phyloP scores from a whole-genome alignment of 2,113 vertebrate genomes.

The Catharus fuscescens region DNA sequence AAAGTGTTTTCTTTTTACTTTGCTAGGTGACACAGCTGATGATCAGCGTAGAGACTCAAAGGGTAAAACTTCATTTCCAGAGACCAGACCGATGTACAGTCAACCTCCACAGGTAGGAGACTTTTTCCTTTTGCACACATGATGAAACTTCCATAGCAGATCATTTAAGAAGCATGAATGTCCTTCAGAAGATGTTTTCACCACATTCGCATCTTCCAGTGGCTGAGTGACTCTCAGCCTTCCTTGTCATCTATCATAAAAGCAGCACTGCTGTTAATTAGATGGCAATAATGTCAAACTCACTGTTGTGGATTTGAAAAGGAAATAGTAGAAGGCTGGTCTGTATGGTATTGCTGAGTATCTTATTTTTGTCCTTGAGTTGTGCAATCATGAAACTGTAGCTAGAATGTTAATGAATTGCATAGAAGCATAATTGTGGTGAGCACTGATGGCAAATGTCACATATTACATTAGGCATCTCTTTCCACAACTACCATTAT shows the following conservation, averaged over 20 bases:
- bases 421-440: background rate
- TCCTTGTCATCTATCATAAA: background rate
- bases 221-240: background rate
- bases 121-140: background rate
- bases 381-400: background rate
- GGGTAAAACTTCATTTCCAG: constrained; percentile 46
- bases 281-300: background rate
- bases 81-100: constrained; percentile 69
- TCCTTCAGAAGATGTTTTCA: background rate
- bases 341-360: background rate
- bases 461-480: background rate
- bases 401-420: background rate
- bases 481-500: background rate
- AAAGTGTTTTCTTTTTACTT: background rate
- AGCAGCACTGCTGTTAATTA: background rate
- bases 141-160: background rate
- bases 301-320: background rate
- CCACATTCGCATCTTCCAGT: background rate
- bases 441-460: background rate
- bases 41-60: constrained; percentile 75
- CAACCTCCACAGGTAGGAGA: constrained; percentile 80
- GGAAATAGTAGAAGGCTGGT: background rate
- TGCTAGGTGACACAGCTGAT: constrained; percentile 81
- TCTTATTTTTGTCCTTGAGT: background rate
- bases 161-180: background rate